phyloP scores from a whole-genome alignment of 2,113 vertebrate species.

The Uropsilus gracilis region DNA sequence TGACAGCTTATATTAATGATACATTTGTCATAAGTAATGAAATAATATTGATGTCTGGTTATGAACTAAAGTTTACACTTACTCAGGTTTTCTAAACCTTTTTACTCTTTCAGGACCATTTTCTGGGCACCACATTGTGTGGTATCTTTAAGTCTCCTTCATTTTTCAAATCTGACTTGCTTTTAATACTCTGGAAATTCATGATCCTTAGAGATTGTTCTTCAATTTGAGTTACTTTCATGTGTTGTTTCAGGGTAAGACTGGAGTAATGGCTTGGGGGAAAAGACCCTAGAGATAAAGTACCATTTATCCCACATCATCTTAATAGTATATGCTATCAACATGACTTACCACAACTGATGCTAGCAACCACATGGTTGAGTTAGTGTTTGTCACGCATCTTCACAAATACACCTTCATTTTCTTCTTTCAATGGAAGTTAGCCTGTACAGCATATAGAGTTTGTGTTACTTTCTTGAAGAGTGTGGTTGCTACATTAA shows the following conservation, averaged over 20 bases:
- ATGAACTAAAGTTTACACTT: background rate
- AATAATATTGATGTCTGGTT: background rate
- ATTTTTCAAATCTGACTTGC: background rate
- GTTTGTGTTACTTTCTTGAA: too few species aligned
- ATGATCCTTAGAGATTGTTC: background rate
- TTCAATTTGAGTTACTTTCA: background rate
- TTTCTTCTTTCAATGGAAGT: background rate
- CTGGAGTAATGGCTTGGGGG: background rate
- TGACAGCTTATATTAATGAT: background rate
- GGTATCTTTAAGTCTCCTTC: background rate
- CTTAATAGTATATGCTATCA: too few species aligned
- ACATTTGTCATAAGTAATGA: background rate
- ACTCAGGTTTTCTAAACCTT: background rate
- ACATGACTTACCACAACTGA: too few species aligned
- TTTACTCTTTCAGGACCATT: background rate
- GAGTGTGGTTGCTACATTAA: background rate
- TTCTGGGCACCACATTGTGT: background rate
- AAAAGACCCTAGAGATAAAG: background rate
- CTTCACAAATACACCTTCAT: background rate
- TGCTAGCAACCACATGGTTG: too few species aligned
- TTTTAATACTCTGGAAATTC: background rate
- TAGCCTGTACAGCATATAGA: background rate
- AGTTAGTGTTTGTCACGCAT: accelerated
- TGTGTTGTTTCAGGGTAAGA: background rate
- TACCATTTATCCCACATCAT: background rate